Evolutionary conservation across 2,113 vertebrate genomes (phyloP).

Genomic region (Heteronetta atricapilla): DNA sequence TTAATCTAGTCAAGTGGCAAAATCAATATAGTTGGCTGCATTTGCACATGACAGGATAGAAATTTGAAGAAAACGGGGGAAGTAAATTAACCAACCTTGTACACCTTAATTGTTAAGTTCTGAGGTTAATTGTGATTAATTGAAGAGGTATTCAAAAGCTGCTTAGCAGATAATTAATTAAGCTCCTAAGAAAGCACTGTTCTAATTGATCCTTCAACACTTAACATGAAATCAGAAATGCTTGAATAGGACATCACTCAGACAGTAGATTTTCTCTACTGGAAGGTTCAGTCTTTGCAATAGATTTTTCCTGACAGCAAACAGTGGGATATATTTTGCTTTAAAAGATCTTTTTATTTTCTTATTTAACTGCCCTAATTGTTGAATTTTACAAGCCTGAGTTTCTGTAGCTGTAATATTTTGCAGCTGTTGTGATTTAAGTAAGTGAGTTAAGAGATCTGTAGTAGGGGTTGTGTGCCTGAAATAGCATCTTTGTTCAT

Average conservation of each 20-base stretch:
- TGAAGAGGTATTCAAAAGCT: slow-evolving; percentile 26
- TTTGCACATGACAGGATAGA: background rate
- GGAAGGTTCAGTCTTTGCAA: background rate
- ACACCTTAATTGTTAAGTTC: background rate
- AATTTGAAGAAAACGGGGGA: background rate
- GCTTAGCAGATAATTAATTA: slow-evolving; percentile 44
- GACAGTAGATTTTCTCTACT: background rate
- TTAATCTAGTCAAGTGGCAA: background rate
- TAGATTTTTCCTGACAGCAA: background rate
- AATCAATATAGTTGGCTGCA: background rate
- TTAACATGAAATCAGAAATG: background rate
- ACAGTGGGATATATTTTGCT: background rate
- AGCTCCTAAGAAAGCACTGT: slow-evolving; percentile 5
- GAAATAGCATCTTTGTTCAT: background rate
- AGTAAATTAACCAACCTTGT: background rate
- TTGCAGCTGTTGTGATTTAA: background rate
- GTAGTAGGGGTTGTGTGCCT: background rate
- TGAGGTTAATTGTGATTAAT: slow-evolving; percentile 34
- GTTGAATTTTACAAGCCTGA: background rate
- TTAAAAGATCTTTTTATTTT: background rate
- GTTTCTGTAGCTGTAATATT: background rate
- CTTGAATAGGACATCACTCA: background rate
- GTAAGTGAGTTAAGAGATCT: background rate
- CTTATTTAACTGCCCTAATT: background rate
- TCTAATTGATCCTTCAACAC: background rate